Conservation (phyloP, 2,113 vertebrate species). For the Neogale vison region DNA sequence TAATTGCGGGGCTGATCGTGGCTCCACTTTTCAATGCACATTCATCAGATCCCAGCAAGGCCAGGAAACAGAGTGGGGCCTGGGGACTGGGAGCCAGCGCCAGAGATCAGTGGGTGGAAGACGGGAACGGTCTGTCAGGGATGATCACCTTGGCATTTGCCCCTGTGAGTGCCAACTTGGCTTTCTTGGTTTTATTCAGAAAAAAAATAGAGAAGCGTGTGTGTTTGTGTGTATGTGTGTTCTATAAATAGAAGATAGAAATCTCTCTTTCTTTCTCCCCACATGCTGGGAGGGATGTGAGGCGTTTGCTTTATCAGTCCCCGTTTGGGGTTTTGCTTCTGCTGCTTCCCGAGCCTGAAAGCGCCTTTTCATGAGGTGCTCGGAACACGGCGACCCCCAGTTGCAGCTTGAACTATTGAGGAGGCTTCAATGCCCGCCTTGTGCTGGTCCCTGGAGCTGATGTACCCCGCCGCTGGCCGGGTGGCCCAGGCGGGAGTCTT, state of each 20-base stretch:
- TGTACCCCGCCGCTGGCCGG: not conserved
- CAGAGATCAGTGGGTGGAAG: not conserved
- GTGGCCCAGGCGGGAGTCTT: not conserved
- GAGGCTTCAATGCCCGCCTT: conserved; percentile 7
- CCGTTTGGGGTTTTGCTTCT: not conserved
- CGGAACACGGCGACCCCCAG: not conserved
- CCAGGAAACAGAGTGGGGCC: not conserved
- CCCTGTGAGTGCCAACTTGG: conserved; percentile 13
- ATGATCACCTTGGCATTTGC: conserved; percentile 6
- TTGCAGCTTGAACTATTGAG: conserved; percentile 47
- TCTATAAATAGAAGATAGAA: conserved; percentile 71
- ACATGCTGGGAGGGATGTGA: conserved; percentile 32
- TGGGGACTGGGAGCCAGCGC: not conserved
- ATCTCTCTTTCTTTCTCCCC: conserved; percentile 14
- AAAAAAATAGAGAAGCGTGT: not conserved
- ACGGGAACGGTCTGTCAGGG: not conserved
- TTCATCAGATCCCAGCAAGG: conserved; percentile 43
- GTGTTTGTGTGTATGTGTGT: not conserved
- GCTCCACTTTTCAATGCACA: not conserved
- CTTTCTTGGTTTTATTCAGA: conserved; percentile 52
- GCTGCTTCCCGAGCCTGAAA: conserved; percentile 30
- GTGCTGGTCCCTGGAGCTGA: not conserved
- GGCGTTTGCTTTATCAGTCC: not conserved
- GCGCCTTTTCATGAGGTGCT: conserved; percentile 47
- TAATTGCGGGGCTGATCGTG: not conserved